Evolutionary conservation across 1,140 invertebrate genomes (phyloP).

Genomic region (Paraescarpia echinospica): DNA sequence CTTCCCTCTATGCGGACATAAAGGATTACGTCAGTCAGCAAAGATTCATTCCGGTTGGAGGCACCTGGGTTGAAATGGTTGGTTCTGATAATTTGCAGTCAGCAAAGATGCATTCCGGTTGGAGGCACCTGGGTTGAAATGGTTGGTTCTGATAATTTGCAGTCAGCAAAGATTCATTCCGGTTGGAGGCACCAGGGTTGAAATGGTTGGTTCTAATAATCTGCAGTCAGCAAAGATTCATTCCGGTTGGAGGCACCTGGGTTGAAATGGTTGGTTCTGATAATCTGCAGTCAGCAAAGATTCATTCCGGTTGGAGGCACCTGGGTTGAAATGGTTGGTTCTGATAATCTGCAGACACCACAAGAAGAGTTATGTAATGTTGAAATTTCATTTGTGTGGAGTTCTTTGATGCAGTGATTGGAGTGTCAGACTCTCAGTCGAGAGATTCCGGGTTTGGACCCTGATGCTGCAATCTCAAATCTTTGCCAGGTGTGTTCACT

Average conservation of each 20-base stretch:
- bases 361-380: too few relatives aligned
- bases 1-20: constrained; percentile 58
- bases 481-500: too few relatives aligned
- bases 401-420: too few relatives aligned
- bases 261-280: too few relatives aligned
- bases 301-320: too few relatives aligned
- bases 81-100: constrained; percentile 9
- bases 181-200: constrained; percentile 64
- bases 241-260: too few relatives aligned
- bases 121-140: constrained; percentile 66
- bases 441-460: too few relatives aligned
- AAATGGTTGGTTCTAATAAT: constrained; percentile 56
- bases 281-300: too few relatives aligned
- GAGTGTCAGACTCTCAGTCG: too few relatives aligned
- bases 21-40: constrained; percentile 54
- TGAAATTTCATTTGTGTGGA: too few relatives aligned
- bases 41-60: constrained; percentile 63
- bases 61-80: constrained; percentile 65
- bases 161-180: constrained; percentile 59
- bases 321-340: too few relatives aligned
- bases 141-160: constrained; percentile 40
- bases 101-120: constrained; percentile 61
- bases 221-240: constrained; percentile 46
- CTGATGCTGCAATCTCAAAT: too few relatives aligned
- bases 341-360: not conserved